Evolutionary conservation across 2,113 vertebrate species (phyloP).

Genomic region (Microtus richardsoni): DNA sequence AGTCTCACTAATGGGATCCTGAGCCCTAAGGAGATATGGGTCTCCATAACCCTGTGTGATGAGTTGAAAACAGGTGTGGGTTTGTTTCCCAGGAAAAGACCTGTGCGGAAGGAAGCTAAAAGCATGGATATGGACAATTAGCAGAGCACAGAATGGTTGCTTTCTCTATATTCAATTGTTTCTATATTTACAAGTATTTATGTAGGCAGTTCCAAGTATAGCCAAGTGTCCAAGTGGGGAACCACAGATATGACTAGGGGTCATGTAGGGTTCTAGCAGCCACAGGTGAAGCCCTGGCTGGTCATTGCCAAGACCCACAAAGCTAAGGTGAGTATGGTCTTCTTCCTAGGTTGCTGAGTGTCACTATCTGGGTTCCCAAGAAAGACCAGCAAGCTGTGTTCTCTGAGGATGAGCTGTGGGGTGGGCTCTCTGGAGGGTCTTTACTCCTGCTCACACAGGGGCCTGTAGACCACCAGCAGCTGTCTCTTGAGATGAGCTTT

Average conservation of each 20-base stretch:
- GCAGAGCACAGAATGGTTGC: neutral
- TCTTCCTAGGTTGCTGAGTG: neutral
- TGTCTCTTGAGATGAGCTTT: accelerated
- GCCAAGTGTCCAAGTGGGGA: neutral
- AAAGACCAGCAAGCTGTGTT: neutral
- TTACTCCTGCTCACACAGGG: neutral
- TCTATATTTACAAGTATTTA: neutral
- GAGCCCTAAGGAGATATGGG: neutral
- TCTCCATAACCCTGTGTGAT: neutral
- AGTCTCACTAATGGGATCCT: neutral
- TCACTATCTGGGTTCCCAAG: neutral
- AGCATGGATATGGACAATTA: neutral
- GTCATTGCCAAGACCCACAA: neutral
- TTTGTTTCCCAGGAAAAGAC: neutral
- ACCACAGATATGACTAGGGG: neutral
- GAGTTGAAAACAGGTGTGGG: no score
- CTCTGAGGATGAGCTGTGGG: neutral
- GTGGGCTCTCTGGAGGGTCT: neutral
- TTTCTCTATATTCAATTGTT: neutral
- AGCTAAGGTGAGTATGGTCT: accelerated
- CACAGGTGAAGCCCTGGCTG: neutral
- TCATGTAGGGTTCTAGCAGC: neutral
- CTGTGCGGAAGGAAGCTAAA: neutral
- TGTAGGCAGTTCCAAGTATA: neutral
- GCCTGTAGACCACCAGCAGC: neutral